Evolutionary conservation across 2,797 vertebrate genomes (phyloP).

Genomic region (Gymnothorax javanicus): DNA sequence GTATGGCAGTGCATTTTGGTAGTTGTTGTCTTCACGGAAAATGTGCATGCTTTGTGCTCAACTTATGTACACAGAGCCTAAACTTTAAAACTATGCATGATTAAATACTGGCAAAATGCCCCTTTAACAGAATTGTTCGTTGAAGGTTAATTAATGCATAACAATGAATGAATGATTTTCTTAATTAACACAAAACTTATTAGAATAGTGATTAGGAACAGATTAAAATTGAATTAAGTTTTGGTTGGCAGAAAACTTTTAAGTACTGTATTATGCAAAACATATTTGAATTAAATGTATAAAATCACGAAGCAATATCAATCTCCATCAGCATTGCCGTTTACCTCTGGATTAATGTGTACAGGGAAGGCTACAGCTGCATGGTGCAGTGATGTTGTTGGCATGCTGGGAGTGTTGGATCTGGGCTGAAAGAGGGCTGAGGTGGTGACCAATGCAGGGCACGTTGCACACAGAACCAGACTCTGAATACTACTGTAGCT

Average conservation of each 20-base stretch:
- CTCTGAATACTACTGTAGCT: slow-evolving; percentile 26
- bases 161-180: neutral
- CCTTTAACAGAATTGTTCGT: too few species aligned
- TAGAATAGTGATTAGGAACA: slow-evolving; percentile 49
- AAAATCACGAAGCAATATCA: slow-evolving; percentile 56
- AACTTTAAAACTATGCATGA: too few species aligned
- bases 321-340: slow-evolving; percentile 51
- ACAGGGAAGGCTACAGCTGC: slow-evolving; percentile 57
- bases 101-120: too few species aligned
- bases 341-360: slow-evolving; percentile 27
- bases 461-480: neutral
- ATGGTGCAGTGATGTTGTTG: slow-evolving; percentile 46
- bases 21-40: too few species aligned
- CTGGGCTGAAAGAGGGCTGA: slow-evolving; percentile 38
- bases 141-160: too few species aligned
- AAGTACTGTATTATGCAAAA: slow-evolving; percentile 38
- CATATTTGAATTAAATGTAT: neutral
- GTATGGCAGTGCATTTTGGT: too few species aligned
- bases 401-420: slow-evolving; percentile 35
- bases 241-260: slow-evolving; percentile 55
- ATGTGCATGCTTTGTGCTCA: too few species aligned
- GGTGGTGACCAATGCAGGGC: neutral
- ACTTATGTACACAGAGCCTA: too few species aligned
- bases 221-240: slow-evolving; percentile 47
- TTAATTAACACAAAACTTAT: neutral